A percentile compares a stretch with the other conserved stretches of the same genome.
phyloP scores from a whole-genome alignment of 2,113 vertebrate genomes.

The Orcinus orca region DNA sequence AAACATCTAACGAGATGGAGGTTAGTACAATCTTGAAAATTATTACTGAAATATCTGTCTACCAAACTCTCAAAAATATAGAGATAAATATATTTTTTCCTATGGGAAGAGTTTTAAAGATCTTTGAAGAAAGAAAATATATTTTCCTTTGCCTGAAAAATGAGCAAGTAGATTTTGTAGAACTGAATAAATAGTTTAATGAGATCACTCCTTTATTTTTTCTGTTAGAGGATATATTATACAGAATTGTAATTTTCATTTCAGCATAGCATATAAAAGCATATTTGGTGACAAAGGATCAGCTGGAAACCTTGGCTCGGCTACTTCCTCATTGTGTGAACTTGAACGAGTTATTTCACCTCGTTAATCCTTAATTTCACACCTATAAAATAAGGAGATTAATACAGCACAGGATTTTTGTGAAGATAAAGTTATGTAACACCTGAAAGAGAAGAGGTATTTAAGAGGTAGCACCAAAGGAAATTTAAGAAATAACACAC shows the following conservation, averaged over 20 bases:
- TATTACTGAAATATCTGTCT: not conserved
- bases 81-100: not conserved
- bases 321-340: not conserved
- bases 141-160: not conserved
- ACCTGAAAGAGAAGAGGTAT: not conserved
- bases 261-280: not conserved
- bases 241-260: not conserved
- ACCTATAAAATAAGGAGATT: slow-evolving; percentile 27
- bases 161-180: not conserved
- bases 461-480: not conserved
- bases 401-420: not conserved
- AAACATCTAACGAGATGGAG: not conserved
- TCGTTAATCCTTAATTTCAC: slow-evolving; percentile 12
- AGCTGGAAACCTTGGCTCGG: not conserved
- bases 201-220: not conserved
- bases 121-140: slow-evolving; percentile 1
- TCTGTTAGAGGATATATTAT: not conserved
- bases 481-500: not conserved
- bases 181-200: not conserved
- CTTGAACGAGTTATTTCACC: slow-evolving; percentile 5
- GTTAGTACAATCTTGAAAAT: not conserved
- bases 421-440: not conserved
- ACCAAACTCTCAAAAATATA: not conserved
- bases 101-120: not conserved
- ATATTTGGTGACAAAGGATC: not conserved